Evolutionary conservation across 2,888 invertebrate genomes (phyloP).

Genomic region (Lithophane leautieri): DNA sequence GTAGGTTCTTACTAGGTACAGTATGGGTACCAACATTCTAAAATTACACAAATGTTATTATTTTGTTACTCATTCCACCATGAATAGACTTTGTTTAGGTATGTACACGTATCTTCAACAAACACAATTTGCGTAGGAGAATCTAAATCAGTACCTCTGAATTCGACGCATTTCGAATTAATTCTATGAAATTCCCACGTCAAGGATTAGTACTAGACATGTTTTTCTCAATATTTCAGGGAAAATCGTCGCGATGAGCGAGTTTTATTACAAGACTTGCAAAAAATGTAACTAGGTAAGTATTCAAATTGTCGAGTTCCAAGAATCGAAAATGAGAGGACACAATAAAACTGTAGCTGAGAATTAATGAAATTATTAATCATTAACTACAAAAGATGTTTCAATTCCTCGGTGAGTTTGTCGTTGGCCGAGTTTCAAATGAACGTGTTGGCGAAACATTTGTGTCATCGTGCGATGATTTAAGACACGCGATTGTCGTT

Average conservation of each 20-base stretch:
- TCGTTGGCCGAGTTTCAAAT: constrained; percentile 69
- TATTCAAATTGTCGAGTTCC: constrained; percentile 52
- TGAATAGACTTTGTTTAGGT: constrained; percentile 15
- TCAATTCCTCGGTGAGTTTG: constrained; percentile 63
- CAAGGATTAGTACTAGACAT: constrained; percentile 39
- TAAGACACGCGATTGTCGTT: constrained; percentile 46
- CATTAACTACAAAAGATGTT: constrained; percentile 64
- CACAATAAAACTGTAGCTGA: constrained; percentile 58
- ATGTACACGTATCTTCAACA: not conserved
- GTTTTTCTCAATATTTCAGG: constrained; percentile 54
- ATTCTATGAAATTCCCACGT: constrained; percentile 23
- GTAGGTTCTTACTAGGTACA: not conserved
- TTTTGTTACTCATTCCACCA: not conserved
- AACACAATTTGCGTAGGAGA: constrained; percentile 14
- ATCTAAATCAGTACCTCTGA: constrained; percentile 29
- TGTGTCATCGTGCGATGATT: constrained; percentile 54
- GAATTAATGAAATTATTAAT: constrained; percentile 67
- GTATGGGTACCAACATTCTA: not conserved
- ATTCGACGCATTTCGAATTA: constrained; percentile 16
- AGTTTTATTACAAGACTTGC: constrained; percentile 31
- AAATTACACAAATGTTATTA: no score
- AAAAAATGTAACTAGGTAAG: constrained; percentile 31
- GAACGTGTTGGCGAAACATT: constrained; percentile 45
- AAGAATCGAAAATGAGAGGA: constrained; percentile 52
- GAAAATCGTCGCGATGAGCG: constrained; percentile 53